phyloP scores from a whole-genome alignment of 2,888 invertebrate species.

The Margaritifera margaritifera region DNA sequence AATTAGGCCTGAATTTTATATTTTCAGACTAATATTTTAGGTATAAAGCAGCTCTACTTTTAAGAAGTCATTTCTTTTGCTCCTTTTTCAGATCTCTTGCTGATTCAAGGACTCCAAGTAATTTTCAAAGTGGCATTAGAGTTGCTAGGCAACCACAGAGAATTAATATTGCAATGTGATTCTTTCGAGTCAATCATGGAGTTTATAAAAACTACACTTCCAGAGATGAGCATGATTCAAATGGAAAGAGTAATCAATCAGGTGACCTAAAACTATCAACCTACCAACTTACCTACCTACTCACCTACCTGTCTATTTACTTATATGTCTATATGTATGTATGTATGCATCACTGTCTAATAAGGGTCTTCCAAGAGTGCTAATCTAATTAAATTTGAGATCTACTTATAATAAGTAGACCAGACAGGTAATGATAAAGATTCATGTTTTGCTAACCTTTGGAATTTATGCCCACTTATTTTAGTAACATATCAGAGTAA shows the following conservation, averaged over 20 bases:
- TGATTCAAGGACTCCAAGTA: conserved; percentile 91
- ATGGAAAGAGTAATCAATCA: conserved; percentile 89
- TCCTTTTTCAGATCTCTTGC: conserved; percentile 84
- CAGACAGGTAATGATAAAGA: too few species aligned
- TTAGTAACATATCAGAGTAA: too few species aligned
- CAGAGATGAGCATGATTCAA: conserved; percentile 74
- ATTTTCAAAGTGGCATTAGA: conserved; percentile 92
- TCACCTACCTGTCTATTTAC: too few species aligned
- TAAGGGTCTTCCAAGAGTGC: too few species aligned
- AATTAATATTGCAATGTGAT: conserved; percentile 86
- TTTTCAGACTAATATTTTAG: background rate
- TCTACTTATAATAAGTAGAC: too few species aligned
- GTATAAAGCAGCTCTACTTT: too few species aligned
- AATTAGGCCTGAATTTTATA: background rate
- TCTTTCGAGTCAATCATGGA: conserved; percentile 96
- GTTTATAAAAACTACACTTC: conserved; percentile 85
- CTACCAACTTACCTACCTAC: too few species aligned
- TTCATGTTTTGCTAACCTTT: too few species aligned
- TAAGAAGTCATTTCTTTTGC: conserved; percentile 4
- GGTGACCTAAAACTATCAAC: conserved; percentile 73
- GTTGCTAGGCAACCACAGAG: conserved; percentile 87
- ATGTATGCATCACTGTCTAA: background rate
- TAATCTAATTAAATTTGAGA: too few species aligned
- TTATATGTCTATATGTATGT: background rate
- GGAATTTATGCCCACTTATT: too few species aligned